Conservation (phyloP, 2,113 vertebrate species). For the Dryoscopus gambensis region DNA sequence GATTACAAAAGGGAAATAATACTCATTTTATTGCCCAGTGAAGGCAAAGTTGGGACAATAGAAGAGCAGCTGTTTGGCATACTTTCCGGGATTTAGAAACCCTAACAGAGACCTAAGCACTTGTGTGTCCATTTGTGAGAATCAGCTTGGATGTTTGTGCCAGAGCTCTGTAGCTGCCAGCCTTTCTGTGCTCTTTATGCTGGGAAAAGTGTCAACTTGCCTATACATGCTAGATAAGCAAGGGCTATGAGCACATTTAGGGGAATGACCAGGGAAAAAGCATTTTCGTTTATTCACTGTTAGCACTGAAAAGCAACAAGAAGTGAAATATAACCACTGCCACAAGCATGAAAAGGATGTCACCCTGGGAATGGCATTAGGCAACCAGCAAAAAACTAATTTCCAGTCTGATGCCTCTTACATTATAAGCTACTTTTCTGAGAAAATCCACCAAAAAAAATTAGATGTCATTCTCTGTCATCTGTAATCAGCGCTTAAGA, state of each 20-base stretch:
- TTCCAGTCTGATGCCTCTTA: neutral
- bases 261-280: neutral
- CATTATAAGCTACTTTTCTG: neutral
- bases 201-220: neutral
- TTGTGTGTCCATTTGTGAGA: slow-evolving; percentile 14
- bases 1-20: neutral
- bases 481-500: neutral
- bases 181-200: neutral
- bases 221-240: neutral
- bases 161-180: neutral
- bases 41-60: slow-evolving; percentile 4
- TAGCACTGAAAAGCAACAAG: neutral
- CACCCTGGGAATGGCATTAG: neutral
- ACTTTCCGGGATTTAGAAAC: neutral
- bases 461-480: neutral
- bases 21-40: neutral
- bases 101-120: neutral
- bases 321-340: neutral
- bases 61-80: neutral
- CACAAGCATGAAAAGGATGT: neutral
- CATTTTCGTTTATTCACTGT: slow-evolving; percentile 7
- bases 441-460: neutral
- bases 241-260: neutral
- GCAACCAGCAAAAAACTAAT: neutral
- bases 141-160: neutral